A percentile compares a stretch with the other conserved stretches of the same genome.
phyloP scores from a whole-genome alignment of 2,797 vertebrate species.

The Trematomus bernacchii region DNA sequence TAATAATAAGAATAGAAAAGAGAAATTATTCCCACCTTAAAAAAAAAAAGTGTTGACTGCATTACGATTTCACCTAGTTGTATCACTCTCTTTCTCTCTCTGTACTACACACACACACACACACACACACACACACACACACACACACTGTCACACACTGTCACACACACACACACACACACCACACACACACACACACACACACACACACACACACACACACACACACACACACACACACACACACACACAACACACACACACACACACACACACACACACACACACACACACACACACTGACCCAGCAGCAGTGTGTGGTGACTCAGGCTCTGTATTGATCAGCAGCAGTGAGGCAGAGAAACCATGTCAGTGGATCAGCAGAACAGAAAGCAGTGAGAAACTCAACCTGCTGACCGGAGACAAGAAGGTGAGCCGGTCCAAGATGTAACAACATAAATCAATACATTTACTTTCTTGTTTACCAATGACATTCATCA shows the following conservation, averaged over 20 bases:
- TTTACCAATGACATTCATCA: too few relatives aligned
- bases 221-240: too few relatives aligned
- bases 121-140: too few relatives aligned
- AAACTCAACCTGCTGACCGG: not conserved
- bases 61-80: too few relatives aligned
- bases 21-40: not conserved
- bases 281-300: not conserved
- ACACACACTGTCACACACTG: too few relatives aligned
- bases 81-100: not conserved
- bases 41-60: not conserved
- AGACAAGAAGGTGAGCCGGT: too few relatives aligned
- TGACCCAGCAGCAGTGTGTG: not conserved
- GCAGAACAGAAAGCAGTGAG: conserved; percentile 11
- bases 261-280: not conserved
- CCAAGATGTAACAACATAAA: too few relatives aligned
- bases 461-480: too few relatives aligned
- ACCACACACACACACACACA: too few relatives aligned
- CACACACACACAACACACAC: too few relatives aligned
- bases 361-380: conserved; percentile 47
- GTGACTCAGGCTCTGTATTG: conserved; percentile 33
- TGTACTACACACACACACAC: not conserved
- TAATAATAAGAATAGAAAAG: not conserved
- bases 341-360: conserved; percentile 43
- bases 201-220: too few relatives aligned
- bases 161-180: too few relatives aligned